Base-by-base conservation (phyloP, 2,113 vertebrate species). In the Etheostoma spectabile region DNA sequence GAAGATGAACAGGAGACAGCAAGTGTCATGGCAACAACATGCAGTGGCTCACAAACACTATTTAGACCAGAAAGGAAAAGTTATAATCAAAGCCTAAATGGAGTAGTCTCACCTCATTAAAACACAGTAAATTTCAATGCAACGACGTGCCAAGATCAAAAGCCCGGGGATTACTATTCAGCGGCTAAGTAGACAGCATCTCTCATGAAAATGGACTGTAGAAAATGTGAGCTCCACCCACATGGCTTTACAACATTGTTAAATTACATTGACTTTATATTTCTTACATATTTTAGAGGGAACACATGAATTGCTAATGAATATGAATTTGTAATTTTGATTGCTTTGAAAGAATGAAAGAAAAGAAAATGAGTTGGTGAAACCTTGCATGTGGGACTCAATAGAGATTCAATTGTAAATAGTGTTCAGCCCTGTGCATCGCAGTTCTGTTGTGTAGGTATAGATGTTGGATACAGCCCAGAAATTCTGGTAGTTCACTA, bases 11-110 rank as follows among this genome's bases (percentile, higher is more conserved):
- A 83, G 85, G 89, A 93, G 90, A 90, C 88, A 91, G 91, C 59
- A 46, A 90, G 88, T 92, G 92, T 93, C 93, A 94, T 94, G 90
- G 93, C 92, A 94, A 94, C 91, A 89, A 84, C 68, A 80, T 81
- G 85, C 84, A 61, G 73, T 14, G 86, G 86, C 86, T 93, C 82
- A 90, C 91, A 91, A 93, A 93, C 85, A 90, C 86, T 83, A 84
- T 91, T 91, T 81, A 79, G 83, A 90, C 80, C 72, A 72, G 75
- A n/a, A 7, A 80, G 73, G 33, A 78, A 85, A 86, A 85, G 73
- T 85, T 80, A 71, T 82, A 82, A 91, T 86, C 69, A 88, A 83
- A 84, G 83, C 35, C 52, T 56, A 80, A 83, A 86, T 64, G 74
- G 70, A 18, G 65, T 59, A 60, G 63, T 83, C 72, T 86, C 56